Percentiles rank a stretch among this genome's conserved stretches.
These are phyloP conservation scores for Forbesichthys papilliferus DNA, from an alignment of 2,113 vertebrate genomes.

Conservation along the genomic window DNA sequence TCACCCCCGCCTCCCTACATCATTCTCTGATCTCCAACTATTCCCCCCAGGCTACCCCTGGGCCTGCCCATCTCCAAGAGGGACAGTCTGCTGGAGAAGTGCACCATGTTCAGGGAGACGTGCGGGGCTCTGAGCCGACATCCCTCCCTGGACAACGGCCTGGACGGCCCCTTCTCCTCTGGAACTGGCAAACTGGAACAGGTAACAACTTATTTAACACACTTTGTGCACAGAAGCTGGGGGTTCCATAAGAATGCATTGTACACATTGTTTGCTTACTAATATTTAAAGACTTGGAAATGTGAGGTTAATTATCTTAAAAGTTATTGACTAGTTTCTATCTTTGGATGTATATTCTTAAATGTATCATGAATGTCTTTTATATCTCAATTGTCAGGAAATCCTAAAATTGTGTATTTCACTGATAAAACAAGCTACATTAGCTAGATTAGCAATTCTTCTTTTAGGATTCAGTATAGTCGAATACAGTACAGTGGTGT, in stretches of 20 bases:
- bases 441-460: neutral
- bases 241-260: neutral
- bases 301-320: too few species aligned
- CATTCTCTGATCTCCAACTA: neutral
- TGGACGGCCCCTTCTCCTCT: conserved; percentile 67
- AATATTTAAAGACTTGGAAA: too few species aligned
- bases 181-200: conserved; percentile 62
- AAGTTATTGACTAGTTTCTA: too few species aligned
- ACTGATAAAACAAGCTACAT: neutral
- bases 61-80: conserved; percentile 87
- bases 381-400: too few species aligned
- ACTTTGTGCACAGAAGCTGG: neutral
- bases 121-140: conserved; percentile 77
- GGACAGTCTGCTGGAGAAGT: conserved; percentile 93
- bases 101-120: conserved; percentile 89
- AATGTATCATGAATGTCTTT: neutral
- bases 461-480: too few species aligned
- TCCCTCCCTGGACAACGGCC: conserved; percentile 79
- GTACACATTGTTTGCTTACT: too few species aligned
- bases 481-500: too few species aligned
- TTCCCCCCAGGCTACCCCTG: conserved; percentile 76
- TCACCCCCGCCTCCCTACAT: neutral
- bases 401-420: too few species aligned
- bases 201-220: neutral
- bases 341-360: too few species aligned